Base-by-base conservation (phyloP, 2,888 invertebrate species). In the Tiphia femorata region DNA sequence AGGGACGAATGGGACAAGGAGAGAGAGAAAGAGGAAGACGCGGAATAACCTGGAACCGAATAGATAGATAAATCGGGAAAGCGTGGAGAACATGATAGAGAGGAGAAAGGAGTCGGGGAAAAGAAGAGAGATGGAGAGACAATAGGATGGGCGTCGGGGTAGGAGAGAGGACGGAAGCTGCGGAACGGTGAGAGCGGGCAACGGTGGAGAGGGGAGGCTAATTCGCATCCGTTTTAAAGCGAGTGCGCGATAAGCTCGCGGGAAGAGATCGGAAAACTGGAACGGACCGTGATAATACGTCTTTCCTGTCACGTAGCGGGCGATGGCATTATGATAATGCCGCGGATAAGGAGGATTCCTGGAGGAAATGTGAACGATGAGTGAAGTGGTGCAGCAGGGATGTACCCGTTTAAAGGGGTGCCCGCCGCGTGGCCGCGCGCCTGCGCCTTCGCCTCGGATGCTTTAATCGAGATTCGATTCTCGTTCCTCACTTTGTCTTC, bases 311-410 rank as follows among this genome's bases (percentile, higher is more conserved):
- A 79, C 79, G 79, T 80, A 80, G 73, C 69, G 68, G 68, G 72
- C 76, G 76, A 79, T 76, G 75, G 75, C 76, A 79, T 80, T 80
- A 80, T 79, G 79, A 78, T 80, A 80, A 80, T 80, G 78, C 71
- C 55, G 64, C 58, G 76, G 78, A 77, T 78, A 76, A 78, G 77
- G 67, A 75, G 78, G 77, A 77, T 75, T 75, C 76, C 62, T 61
- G 62, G 55, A 64, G 73, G 75, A 77, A 75, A 75, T 73, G 74
- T 70, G 76, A 72, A 67, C 76, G 75, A 75, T 75, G 76, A 76
- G 70, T 62, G 74, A 65, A 75, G 75, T 63, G 71, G 63, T 62
- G 64, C 62, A 54, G 62, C 64, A 62, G 69, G 61, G 62, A 59
- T 62, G 68, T 65, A 64, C 49, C 62, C 16, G 40, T 40, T 44